Evolutionary conservation across 2,888 invertebrate genomes (phyloP).

Genomic region (Acronicta leporina): DNA sequence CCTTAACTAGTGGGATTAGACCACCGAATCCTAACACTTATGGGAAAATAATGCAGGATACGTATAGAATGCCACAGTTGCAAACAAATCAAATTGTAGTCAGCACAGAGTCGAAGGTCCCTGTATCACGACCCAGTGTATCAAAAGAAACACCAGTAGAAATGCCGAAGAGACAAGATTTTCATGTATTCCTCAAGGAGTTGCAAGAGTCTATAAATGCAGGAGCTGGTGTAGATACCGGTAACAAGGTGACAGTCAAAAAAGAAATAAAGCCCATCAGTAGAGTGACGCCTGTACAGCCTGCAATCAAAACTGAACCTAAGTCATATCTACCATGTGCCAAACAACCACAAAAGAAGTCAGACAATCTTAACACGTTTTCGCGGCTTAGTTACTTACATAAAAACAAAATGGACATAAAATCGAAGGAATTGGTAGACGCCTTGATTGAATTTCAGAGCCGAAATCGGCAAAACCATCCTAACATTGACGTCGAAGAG

Average conservation of each 20-base stretch:
- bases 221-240: constrained; percentile 55
- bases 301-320: constrained; percentile 53
- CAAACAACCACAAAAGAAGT: constrained; percentile 73
- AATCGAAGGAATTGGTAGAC: constrained; percentile 58
- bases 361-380: constrained; percentile 79
- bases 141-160: constrained; percentile 15
- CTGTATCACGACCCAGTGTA: neutral
- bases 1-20: constrained; percentile 11
- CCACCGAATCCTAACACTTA: constrained; percentile 10
- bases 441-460: constrained; percentile 48
- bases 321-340: constrained; percentile 64
- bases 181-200: constrained; percentile 72
- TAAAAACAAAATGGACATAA: constrained; percentile 75
- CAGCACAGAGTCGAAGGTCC: constrained; percentile 8
- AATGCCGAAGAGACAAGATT: constrained; percentile 54
- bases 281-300: constrained; percentile 56
- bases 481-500: constrained; percentile 13
- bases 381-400: constrained; percentile 82
- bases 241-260: constrained; percentile 17
- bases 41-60: constrained; percentile 14
- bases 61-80: constrained; percentile 8
- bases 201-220: constrained; percentile 71
- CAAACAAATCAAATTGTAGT: neutral
- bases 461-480: constrained; percentile 21
- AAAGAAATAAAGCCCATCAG: constrained; percentile 55